Evolutionary conservation across 2,888 invertebrate species (phyloP), one percentile per base, ranked within the genome.

Genomic region (Ochropacha duplaris): DNA sequence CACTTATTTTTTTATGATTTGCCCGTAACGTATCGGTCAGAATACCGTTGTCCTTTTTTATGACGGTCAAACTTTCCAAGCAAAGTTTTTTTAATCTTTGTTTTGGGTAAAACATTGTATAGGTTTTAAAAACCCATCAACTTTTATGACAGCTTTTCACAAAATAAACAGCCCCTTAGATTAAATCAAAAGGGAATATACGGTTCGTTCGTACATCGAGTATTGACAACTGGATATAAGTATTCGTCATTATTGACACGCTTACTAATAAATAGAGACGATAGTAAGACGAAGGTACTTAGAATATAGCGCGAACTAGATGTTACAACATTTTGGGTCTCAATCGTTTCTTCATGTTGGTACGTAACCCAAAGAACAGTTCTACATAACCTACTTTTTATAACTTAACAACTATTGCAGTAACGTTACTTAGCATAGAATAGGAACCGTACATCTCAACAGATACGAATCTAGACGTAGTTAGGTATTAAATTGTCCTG

Each of bases 401-500:
- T 31, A 19, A 28, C 19, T 22, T 31, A 52, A 31, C 52, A 52
- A 52, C 19, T 52, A 52, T 34, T 52, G 12, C 14, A 31, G 31
- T 22, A 52, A 28, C 22, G 19, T 51, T 28, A 28, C 16, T 51
- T 49, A 58, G 49, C 36, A 56, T 54, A 55, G 58, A 55, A 59
- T 55, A 64, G 49, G 56, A 39, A 50, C 54, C 57, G 60, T 57
- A 60, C 57, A 57, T 60, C 72, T 74, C 71, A 69, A 65, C 74
- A 84, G 86, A 86, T 88, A 87, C 71, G 77, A 74, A 87, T 86
- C 83, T 88, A 83, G 79, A 81, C 76, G 82, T 80, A 80, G 86
- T 85, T 85, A 83, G 81, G 86, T 87, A 87, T 88, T 91, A 90
- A 91, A 91, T 91, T 87, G 85, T 78, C 78, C 74, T 72, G 70